Evolutionary conservation across 2,113 vertebrate species (phyloP).

Genomic region (Isurus oxyrinchus): DNA sequence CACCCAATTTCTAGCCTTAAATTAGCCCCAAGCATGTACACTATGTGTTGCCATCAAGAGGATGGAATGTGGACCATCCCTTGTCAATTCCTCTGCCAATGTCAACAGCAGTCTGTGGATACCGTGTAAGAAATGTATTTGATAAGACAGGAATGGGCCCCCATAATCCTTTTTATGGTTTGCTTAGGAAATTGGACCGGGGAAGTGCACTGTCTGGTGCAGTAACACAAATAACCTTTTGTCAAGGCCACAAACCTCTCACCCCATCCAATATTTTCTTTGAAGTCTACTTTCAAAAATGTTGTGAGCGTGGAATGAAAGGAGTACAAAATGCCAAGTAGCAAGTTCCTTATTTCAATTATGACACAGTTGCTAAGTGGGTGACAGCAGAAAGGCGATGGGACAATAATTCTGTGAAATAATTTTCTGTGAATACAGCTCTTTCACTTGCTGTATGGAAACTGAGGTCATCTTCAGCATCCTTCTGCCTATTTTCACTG

Average conservation of each 20-base stretch:
- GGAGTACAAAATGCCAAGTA: background rate
- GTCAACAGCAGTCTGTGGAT: slow-evolving; percentile 2
- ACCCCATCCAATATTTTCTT: background rate
- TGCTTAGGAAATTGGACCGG: background rate
- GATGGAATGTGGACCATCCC: slow-evolving; percentile 11
- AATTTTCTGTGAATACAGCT: background rate
- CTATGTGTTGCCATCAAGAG: background rate
- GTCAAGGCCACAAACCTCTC: background rate
- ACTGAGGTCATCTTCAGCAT: background rate
- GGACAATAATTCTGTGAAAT: background rate
- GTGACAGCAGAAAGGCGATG: background rate
- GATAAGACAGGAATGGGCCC: background rate
- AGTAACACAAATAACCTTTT: background rate
- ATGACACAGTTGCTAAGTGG: background rate
- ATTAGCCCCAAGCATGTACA: background rate
- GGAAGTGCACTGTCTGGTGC: background rate
- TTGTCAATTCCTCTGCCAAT: slow-evolving; percentile 10
- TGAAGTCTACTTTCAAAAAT: background rate
- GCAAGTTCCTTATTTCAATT: background rate
- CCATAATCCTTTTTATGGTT: background rate
- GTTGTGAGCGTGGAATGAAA: background rate
- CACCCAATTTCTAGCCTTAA: background rate
- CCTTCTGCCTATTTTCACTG: background rate
- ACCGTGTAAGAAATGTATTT: background rate
- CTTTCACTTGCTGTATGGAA: background rate